Evolutionary conservation across 2,888 invertebrate species (phyloP), one percentile per base, ranked within the genome.

Genomic region (Agrenia bidenticulata): DNA sequence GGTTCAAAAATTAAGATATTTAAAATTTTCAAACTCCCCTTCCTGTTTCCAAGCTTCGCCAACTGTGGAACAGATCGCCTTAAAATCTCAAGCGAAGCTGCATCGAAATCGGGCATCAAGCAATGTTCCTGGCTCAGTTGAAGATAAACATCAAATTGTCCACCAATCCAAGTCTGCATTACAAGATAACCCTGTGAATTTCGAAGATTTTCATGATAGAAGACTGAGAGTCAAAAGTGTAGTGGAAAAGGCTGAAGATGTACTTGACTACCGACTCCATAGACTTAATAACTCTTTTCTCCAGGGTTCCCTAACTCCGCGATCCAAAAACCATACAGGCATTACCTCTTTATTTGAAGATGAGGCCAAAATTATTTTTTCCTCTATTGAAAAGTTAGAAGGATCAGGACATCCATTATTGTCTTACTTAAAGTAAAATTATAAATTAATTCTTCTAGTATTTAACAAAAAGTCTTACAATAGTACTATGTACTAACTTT

Each of bases 401-500:
- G 55, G 60, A n/a, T 67, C 70, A 13, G 64, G 56, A 21, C 70
- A 70, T 63, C 70, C 70, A 13, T 50, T 70, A 17, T 24, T 70
- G 17, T 58, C 56, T 17, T 64, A 60, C 42, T 50, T 60, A 19
- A 59, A 42, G 64, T 63, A 58, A 15, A 39, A 19, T 1, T 56
- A n/a, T n/a, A n/a, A n/a, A n/a, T 59, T 21, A 45, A 9, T 45
- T 49, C 49, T 2, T 54, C 26, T 19, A 26, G 23, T 24, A 11
- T 9, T 39, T 39, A 11, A 39, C 7, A 39, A 39, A 39, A 39
- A 7, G 9, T 15, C 15, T 39, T 39, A 39, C 7, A 39, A 39
- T 39, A n/a, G n/a, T n/a, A n/a, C n/a, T n/a, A n/a, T n/a, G n/a
- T n/a, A n/a, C n/a, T n/a, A n/a, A n/a, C n/a, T n/a, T n/a, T n/a